Evolutionary conservation across 2,113 vertebrate genomes (phyloP), one percentile per base, ranked within the genome.

Genomic region (Petrocephalus zakoni): DNA sequence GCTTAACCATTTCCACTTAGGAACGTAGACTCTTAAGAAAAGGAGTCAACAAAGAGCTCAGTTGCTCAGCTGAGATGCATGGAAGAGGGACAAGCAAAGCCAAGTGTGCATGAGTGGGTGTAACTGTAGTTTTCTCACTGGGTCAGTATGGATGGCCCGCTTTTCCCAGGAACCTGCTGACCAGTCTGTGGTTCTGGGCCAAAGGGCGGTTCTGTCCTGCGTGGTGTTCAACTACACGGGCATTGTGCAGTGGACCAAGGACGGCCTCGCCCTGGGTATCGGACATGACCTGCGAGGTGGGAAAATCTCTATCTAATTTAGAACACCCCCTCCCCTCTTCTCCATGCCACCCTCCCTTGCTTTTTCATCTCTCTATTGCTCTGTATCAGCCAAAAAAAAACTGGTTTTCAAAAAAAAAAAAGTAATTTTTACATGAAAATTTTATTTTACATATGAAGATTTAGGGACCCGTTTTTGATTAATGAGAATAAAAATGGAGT

Each of bases 191-290:
- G 97, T 98, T 89, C 96, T 97, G 0, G 98, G 97, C 46, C 97
- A 97, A 93, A 95, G 94, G 89, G 97, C 97, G 0, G 94, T 98
- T 87, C 95, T 98, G 82, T 96, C 97, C 91, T 99, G 98, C 0
- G 97, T 98, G 88, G 96, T 99, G 88, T 97, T 98, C 93, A 99
- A 99, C 91, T 99, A 99, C 93, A 97, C 97, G 0, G 98, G 97
- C 75, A 99, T 98, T 37, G 97, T 98, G 92, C 98, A 99, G 93
- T 99, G 98, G 98, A 99, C 98, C 95, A 99, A 99, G 91, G 98
- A 99, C 52, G 98, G 98, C 22, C 95, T 99, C 78, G 98, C 98
- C 4, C 95, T 98, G 93, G 98, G 98, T 56, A 97, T 98, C 92
- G 97, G 97, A 52, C 97, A 98, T 89, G 97, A 97, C 64, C 97